Evolutionary conservation across 2,113 vertebrate species (phyloP).

Genomic region (Corydoras maculifer): DNA sequence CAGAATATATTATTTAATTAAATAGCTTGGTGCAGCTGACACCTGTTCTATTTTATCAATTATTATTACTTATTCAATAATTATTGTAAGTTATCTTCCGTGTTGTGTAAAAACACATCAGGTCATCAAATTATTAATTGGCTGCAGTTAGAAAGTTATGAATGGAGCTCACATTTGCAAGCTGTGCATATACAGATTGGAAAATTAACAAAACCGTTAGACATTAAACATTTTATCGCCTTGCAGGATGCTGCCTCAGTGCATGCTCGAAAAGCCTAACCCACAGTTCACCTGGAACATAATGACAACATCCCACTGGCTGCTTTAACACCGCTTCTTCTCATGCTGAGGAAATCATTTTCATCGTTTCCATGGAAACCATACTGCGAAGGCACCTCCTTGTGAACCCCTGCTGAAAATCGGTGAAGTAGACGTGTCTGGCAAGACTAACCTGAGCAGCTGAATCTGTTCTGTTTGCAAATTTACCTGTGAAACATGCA

Average conservation of each 20-base stretch:
- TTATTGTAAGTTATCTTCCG: not conserved
- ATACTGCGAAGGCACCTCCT: conserved; percentile 53
- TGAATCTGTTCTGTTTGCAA: conserved; percentile 50
- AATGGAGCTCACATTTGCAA: not conserved
- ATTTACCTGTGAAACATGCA: conserved; percentile 36
- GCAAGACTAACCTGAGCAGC: conserved; percentile 61
- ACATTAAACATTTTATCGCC: conserved; percentile 8
- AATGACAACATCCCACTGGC: conserved; percentile 63
- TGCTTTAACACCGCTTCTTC: conserved; percentile 60
- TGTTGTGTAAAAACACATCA: conserved; percentile 10
- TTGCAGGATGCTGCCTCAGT: conserved; percentile 10
- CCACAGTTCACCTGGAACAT: conserved; percentile 52
- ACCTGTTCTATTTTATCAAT: no score
- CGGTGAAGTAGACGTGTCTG: conserved; percentile 61
- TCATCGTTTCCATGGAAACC: conserved; percentile 69
- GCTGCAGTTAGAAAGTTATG: conserved; percentile 17
- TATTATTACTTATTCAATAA: not conserved
- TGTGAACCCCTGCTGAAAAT: conserved; percentile 63
- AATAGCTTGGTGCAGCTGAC: no score
- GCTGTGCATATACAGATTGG: not conserved
- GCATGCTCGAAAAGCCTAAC: conserved; percentile 47
- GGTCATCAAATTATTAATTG: conserved; percentile 7
- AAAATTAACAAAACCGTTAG: not conserved
- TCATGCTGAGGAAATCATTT: conserved; percentile 53
- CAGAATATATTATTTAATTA: no score